phyloP scores from a whole-genome alignment of 2,888 invertebrate genomes.

The Chrysolina haemoptera region DNA sequence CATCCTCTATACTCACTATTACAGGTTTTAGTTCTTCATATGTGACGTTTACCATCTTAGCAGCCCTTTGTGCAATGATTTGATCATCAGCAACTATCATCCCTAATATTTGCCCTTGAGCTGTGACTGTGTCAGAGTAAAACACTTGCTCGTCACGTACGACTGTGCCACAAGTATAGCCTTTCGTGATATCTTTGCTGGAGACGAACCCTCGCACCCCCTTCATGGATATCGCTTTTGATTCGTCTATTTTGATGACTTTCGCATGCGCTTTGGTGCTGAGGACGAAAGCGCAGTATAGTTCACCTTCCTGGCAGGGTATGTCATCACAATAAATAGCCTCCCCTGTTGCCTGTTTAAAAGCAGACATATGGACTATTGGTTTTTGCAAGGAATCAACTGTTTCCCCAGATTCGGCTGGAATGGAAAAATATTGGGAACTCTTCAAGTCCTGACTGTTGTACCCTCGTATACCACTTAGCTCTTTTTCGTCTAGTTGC shows the following conservation, averaged over 20 bases:
- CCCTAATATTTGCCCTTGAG: constrained; percentile 84
- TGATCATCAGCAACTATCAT: constrained; percentile 83
- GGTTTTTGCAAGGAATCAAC: constrained; percentile 87
- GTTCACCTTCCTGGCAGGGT: constrained; percentile 81
- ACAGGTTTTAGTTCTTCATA: constrained; percentile 88
- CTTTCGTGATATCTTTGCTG: constrained; percentile 81
- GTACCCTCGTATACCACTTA: constrained; percentile 75
- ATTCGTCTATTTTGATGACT: constrained; percentile 81
- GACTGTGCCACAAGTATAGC: constrained; percentile 80
- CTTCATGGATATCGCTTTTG: constrained; percentile 79
- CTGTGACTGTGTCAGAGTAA: constrained; percentile 81
- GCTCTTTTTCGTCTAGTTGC: constrained; percentile 71
- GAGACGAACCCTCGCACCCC: constrained; percentile 88
- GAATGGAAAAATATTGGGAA: constrained; percentile 79
- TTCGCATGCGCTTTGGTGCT: constrained; percentile 89
- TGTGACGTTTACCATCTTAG: constrained; percentile 81
- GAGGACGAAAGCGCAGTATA: constrained; percentile 85
- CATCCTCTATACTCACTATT: constrained; percentile 91
- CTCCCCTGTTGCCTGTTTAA: constrained; percentile 93
- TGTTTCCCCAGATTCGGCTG: constrained; percentile 73
- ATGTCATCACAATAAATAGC: constrained; percentile 94
- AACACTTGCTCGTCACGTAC: constrained; percentile 90
- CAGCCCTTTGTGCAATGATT: constrained; percentile 85
- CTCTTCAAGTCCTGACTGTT: constrained; percentile 76
- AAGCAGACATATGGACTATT: constrained; percentile 84